Evolutionary conservation across 2,113 vertebrate genomes (phyloP), one percentile per base, ranked within the genome.

Genomic region (Empidonax alnorum): DNA sequence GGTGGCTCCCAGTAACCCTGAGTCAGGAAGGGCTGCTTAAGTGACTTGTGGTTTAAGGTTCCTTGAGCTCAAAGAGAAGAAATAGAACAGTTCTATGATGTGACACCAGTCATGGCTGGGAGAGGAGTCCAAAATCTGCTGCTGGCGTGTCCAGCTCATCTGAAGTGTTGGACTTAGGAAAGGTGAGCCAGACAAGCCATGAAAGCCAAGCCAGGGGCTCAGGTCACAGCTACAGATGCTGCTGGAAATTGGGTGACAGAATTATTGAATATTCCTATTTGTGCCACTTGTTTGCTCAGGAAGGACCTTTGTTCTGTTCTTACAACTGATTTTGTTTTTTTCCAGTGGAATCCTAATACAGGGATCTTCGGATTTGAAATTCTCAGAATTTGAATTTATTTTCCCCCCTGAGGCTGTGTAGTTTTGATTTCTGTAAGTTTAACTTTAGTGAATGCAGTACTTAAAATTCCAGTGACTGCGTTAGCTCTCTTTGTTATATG

Each of bases 401-500:
- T 59, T 58, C 15, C 10, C 7, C 35, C 50, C 61, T 13, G 20
- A 33, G 63, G 59, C 69, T 84, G 30, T 35, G 68, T 14, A 41
- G 69, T 89, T 89, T 94, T 8, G 2, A 93, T 85, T 95, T 94
- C 68, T 35, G 1, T 44, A 78, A 93, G 65, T 78, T 78, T 87
- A 84, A 67, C 55, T 71, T 81, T 2, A 78, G 65, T 41, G 73
- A 87, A 75, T 56, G 52, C 17, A 68, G 44, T 49, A 61, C 87
- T 94, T 96, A 65, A 94, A 89, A 94, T 92, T 84, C 80, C 69
- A 72, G 47, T 17, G 42, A 61, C 72, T 44, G 44, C 52, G 31
- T 75, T 94, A 9, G 0, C 24, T 78, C 20, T 65, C 79, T 87
- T 66, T 79, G 49, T 81, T 88, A 71, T 67, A 65, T 33, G 14